These are phyloP conservation scores for Mycetomoellerius zeteki DNA, from an alignment of 1,140 invertebrate genomes.

Conservation along the genomic window DNA sequence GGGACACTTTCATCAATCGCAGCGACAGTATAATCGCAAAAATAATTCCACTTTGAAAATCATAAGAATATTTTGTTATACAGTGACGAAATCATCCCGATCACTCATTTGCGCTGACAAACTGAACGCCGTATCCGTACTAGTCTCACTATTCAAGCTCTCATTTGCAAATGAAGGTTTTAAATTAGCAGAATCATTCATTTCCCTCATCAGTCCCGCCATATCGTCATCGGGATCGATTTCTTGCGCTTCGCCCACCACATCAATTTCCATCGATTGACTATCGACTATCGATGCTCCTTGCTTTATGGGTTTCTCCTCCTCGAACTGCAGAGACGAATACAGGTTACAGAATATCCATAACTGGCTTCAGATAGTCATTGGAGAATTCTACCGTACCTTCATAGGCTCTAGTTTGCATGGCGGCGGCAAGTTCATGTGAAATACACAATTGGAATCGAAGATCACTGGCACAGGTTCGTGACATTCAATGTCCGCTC, in stretches of 20 bases:
- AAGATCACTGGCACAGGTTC: constrained; percentile 91
- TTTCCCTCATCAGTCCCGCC: constrained; percentile 86
- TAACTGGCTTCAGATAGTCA: background rate
- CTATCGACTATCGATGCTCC: constrained; percentile 67
- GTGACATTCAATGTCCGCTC: constrained; percentile 90
- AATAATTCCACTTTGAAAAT: constrained; percentile 7
- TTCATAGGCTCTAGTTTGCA: constrained; percentile 84
- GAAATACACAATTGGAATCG: constrained; percentile 90
- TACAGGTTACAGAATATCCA: background rate
- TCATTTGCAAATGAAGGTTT: constrained; percentile 81
- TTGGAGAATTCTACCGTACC: constrained; percentile 68
- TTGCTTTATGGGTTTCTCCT: constrained; percentile 70
- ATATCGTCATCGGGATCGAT: constrained; percentile 86
- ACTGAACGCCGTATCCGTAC: constrained; percentile 85
- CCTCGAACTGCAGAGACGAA: constrained; percentile 78
- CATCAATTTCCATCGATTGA: constrained; percentile 82
- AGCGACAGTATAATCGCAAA: constrained; percentile 28
- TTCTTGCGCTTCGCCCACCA: constrained; percentile 81
- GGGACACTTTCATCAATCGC: background rate
- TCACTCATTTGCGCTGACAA: constrained; percentile 84
- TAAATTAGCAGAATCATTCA: constrained; percentile 83
- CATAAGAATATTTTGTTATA: constrained; percentile 69
- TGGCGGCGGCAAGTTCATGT: constrained; percentile 88
- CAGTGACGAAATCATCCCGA: constrained; percentile 81
- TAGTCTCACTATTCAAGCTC: constrained; percentile 84